phyloP scores from a whole-genome alignment of 30 jellyfish, hydroid and myxozoan genomes.

The Morbakka virulenta region DNA sequence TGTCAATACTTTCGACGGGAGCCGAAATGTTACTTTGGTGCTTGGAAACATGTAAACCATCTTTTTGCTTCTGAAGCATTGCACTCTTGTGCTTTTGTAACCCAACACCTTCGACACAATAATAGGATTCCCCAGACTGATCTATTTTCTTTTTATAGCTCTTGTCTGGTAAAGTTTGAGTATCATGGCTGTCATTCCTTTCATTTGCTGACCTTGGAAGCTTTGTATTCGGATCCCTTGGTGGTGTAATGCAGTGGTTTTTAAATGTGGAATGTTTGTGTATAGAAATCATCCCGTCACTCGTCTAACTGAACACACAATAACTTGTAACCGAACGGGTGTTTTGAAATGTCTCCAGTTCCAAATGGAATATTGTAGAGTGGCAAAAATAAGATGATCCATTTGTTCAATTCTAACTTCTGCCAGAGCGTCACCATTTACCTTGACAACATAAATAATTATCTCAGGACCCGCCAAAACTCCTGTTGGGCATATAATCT shows the following conservation, averaged over 20 bases:
- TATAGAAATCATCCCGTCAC: not conserved
- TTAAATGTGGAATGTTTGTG: constrained; percentile 18
- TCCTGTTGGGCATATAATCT: no score
- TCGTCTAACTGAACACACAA: no score
- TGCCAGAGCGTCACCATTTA: no score
- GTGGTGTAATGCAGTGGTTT: constrained; percentile 62
- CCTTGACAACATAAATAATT: no score
- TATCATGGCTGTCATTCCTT: no score
- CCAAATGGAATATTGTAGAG: no score
- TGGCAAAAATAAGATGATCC: no score
- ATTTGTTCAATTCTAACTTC: no score
- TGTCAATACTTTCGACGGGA: not conserved
- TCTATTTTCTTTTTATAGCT: not conserved
- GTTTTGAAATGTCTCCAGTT: no score
- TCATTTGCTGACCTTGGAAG: constrained; percentile 67
- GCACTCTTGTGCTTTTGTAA: not conserved
- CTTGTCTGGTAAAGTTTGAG: not conserved
- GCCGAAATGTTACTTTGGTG: not conserved
- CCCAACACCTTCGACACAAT: not conserved
- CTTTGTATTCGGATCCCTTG: constrained; percentile 72
- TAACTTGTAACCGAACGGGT: no score
- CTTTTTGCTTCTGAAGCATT: not conserved
- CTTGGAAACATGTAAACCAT: not conserved
- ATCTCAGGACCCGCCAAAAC: no score
- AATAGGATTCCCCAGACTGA: not conserved